A percentile compares a stretch with the other conserved stretches of the same genome.
Conservation (phyloP, 2,113 vertebrate species). For the Saimiri boliviensis region DNA sequence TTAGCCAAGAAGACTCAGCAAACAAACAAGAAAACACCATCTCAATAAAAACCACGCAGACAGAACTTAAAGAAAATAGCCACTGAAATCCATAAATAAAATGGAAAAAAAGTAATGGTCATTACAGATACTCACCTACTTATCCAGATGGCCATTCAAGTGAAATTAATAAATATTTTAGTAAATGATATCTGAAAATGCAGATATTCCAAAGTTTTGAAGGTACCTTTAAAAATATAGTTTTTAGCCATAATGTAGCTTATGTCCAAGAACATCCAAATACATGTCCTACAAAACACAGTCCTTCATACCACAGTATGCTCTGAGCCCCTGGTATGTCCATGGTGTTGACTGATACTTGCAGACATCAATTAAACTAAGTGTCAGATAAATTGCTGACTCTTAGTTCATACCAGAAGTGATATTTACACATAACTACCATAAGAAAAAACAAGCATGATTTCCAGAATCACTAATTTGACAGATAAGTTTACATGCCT, state of each 20-base stretch:
- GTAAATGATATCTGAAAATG: neutral
- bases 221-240: constrained; percentile 1
- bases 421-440: neutral
- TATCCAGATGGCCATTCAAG: neutral
- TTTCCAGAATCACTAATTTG: neutral
- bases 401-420: neutral
- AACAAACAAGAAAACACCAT: neutral
- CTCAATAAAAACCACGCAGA: neutral
- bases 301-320: neutral
- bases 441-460: neutral
- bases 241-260: neutral
- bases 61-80: neutral
- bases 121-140: neutral
- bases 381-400: neutral
- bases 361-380: neutral
- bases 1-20: neutral
- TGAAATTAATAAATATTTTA: constrained; percentile 38
- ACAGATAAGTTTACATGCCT: neutral
- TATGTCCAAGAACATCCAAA: neutral
- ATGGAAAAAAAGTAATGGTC: neutral
- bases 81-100: constrained; percentile 14
- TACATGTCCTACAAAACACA: neutral
- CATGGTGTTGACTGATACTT: neutral
- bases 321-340: neutral
- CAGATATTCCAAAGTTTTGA: neutral